These are phyloP conservation scores for Neuroscelio doddi DNA, from an alignment of 2,888 invertebrate genomes.

Conservation along the genomic window DNA sequence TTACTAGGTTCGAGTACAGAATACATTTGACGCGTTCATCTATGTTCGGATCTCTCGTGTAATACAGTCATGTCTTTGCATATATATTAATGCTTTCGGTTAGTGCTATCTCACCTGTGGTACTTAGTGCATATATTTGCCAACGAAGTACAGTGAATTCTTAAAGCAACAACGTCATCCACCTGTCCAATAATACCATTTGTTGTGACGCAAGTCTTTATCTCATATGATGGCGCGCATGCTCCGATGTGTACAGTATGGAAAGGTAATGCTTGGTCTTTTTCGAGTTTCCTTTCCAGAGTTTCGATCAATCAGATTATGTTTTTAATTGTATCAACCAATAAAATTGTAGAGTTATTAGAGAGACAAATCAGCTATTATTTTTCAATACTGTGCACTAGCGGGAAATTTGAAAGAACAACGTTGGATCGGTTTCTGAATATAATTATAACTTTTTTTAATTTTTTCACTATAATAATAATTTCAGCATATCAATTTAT, in stretches of 20 bases:
- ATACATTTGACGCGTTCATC: slow-evolving; percentile 8
- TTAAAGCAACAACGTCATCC: slow-evolving; percentile 20
- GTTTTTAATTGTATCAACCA: too few relatives aligned
- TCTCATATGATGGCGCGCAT: slow-evolving; percentile 14
- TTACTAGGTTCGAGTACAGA: slow-evolving; percentile 11
- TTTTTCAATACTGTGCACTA: too few relatives aligned
- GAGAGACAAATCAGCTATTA: too few relatives aligned
- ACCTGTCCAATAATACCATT: slow-evolving; percentile 17
- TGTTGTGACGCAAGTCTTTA: slow-evolving; percentile 7
- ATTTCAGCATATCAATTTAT: too few relatives aligned
- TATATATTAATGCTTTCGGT: slow-evolving; percentile 21
- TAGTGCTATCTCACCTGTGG: slow-evolving; percentile 19
- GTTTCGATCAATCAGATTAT: too few relatives aligned
- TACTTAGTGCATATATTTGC: slow-evolving; percentile 17
- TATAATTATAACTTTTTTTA: too few relatives aligned
- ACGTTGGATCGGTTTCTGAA: too few relatives aligned
- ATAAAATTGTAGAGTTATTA: too few relatives aligned
- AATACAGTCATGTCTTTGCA: background rate
- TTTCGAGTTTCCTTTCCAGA: too few relatives aligned
- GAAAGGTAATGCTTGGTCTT: too few relatives aligned
- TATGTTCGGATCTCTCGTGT: background rate
- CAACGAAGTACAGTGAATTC: slow-evolving; percentile 19
- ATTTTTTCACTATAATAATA: too few relatives aligned
- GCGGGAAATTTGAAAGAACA: too few relatives aligned
- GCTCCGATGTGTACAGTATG: slow-evolving; percentile 2